Percentiles rank a stretch among this genome's conserved stretches.
Evolutionary conservation across 2,888 invertebrate genomes (phyloP).

Genomic region (Tachina fera): DNA sequence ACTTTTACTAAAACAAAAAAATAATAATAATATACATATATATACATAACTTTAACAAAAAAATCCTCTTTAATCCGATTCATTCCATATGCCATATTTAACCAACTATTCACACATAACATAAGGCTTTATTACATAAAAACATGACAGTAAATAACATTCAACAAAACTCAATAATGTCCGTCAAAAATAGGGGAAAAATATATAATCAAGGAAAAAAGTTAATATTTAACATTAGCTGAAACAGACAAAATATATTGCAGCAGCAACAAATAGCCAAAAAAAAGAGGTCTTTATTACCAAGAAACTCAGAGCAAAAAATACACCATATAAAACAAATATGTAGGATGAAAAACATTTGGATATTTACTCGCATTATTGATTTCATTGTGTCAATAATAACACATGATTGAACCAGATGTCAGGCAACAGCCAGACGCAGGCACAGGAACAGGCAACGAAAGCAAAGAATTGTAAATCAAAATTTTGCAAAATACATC

Average conservation of each 20-base stretch:
- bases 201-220: not conserved
- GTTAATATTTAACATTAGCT: not conserved
- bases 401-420: conserved; percentile 62
- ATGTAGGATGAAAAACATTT: conserved; percentile 32
- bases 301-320: not conserved
- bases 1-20: no score
- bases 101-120: not conserved
- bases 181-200: not conserved
- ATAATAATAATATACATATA: no score
- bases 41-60: no score
- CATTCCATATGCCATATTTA: not conserved
- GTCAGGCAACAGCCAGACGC: conserved; percentile 3
- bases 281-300: conserved; percentile 4
- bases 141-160: conserved; percentile 12
- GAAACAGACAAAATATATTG: not conserved
- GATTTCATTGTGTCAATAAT: conserved; percentile 64
- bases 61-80: no score
- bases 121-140: not conserved
- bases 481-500: not conserved
- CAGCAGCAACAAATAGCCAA: not conserved
- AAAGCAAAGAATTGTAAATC: not conserved
- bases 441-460: not conserved
- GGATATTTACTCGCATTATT: conserved; percentile 57
- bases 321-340: not conserved
- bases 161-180: conserved; percentile 7